Conservation (phyloP, 2,113 vertebrate species). For the Dicrurus megarhynchus region DNA sequence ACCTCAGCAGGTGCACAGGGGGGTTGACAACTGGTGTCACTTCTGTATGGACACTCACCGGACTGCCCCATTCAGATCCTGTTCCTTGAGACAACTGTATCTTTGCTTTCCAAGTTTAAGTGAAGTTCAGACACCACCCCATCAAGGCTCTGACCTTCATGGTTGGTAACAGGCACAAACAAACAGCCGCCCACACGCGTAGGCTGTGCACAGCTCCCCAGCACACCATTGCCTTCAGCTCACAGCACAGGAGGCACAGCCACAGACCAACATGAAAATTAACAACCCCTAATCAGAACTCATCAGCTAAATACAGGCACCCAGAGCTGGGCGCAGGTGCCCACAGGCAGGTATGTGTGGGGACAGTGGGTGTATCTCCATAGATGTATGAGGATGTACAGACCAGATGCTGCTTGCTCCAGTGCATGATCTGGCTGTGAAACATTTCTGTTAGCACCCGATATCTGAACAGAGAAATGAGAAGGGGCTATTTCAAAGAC, state of each 20-base stretch:
- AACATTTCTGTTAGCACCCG: background rate
- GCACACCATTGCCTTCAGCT: background rate
- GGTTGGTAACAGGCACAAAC: background rate
- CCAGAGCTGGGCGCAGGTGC: background rate
- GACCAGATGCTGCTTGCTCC: background rate
- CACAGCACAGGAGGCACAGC: background rate
- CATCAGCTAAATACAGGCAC: background rate
- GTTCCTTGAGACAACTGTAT: background rate
- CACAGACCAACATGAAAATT: background rate
- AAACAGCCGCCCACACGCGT: fast-evolving
- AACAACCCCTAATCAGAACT: background rate
- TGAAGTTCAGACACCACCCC: background rate
- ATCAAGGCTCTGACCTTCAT: background rate
- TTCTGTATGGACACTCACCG: background rate
- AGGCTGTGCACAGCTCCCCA: background rate
- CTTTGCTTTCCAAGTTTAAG: background rate
- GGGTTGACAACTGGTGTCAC: fast-evolving
- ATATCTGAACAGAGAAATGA: background rate
- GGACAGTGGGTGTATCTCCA: background rate
- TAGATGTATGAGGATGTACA: fast-evolving
- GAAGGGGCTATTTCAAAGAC: background rate
- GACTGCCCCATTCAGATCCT: fast-evolving
- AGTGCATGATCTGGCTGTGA: background rate
- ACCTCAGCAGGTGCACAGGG: background rate
- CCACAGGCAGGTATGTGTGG: fast-evolving